Percentiles rank a stretch among this genome's conserved stretches.
These are phyloP conservation scores for Sebastes itinus DNA, from an alignment of 2,797 vertebrate species.

Conservation along the genomic window DNA sequence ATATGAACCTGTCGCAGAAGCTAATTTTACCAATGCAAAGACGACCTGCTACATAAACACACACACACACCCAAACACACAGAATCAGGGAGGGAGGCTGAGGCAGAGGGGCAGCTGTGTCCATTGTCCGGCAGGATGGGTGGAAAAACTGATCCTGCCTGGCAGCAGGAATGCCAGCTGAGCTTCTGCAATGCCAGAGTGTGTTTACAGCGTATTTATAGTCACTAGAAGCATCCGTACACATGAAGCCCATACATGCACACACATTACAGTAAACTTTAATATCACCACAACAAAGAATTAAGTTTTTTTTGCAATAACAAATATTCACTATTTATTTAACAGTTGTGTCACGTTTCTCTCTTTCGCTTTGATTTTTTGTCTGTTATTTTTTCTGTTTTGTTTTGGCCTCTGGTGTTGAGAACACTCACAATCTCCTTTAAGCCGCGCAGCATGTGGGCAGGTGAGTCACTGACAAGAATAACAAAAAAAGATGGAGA, in stretches of 20 bases:
- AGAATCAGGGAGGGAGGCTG: not conserved
- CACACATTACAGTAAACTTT: not conserved
- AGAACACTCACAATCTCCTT: conserved; percentile 18
- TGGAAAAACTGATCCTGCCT: conserved; percentile 79
- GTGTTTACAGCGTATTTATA: conserved; percentile 77
- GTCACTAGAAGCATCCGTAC: conserved; percentile 41
- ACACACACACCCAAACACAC: not conserved
- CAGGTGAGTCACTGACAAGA: conserved; percentile 61
- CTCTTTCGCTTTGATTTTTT: not conserved
- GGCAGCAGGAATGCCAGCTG: conserved; percentile 72
- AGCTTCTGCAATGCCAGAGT: conserved; percentile 65
- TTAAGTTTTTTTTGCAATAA: not conserved
- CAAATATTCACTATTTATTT: not conserved
- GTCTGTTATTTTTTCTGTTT: not conserved
- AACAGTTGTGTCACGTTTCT: not conserved
- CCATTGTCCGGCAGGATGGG: conserved; percentile 64
- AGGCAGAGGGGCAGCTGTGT: conserved; percentile 56
- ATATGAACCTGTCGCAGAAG: not conserved
- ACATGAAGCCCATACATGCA: conserved; percentile 6
- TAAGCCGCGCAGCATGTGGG: conserved; percentile 25
- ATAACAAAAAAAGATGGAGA: conserved; percentile 28
- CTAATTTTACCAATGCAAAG: not conserved
- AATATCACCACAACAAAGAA: not conserved
- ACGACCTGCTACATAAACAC: not conserved
- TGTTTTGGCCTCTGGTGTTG: conserved; percentile 20